phyloP scores from a whole-genome alignment of 2,797 vertebrate genomes.

The Champsocephalus esox region DNA sequence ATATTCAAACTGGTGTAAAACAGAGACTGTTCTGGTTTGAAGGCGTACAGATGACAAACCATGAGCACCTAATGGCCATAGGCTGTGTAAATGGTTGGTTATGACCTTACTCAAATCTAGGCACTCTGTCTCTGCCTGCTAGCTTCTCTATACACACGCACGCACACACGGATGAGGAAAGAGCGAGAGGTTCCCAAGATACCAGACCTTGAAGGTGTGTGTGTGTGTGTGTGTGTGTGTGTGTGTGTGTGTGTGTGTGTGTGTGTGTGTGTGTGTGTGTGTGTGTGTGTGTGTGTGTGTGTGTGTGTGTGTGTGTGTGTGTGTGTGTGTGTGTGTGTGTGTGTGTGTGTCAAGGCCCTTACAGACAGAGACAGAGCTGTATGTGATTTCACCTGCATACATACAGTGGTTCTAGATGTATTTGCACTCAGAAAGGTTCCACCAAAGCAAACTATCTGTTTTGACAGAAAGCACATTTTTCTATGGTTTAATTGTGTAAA shows the following conservation, averaged over 20 bases:
- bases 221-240: too few relatives aligned
- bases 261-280: too few relatives aligned
- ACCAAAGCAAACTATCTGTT: constrained; percentile 37
- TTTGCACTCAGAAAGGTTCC: constrained; percentile 24
- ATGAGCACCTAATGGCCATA: constrained; percentile 43
- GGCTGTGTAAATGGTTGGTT: constrained; percentile 59
- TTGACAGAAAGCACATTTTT: constrained; percentile 3
- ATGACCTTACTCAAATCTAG: constrained; percentile 60
- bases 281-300: too few relatives aligned
- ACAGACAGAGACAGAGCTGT: constrained; percentile 47
- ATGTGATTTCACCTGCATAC: constrained; percentile 29
- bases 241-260: too few relatives aligned
- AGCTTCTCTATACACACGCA: constrained; percentile 5
- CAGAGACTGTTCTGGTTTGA: constrained; percentile 29
- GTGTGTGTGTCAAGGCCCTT: constrained; percentile 39
- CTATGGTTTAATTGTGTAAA: constrained; percentile 26
- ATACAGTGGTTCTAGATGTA: constrained; percentile 26
- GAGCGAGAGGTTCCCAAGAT: constrained; percentile 55
- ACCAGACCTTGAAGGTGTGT: constrained; percentile 54
- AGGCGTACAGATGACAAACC: constrained; percentile 19
- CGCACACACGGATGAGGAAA: constrained; percentile 26
- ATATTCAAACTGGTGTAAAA: not conserved
- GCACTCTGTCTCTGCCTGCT: constrained; percentile 53
- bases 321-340: constrained; percentile 38
- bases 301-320: too few relatives aligned